Conservation (phyloP, 2,888 invertebrate species). For the Branchipolynoe longqiensis region DNA sequence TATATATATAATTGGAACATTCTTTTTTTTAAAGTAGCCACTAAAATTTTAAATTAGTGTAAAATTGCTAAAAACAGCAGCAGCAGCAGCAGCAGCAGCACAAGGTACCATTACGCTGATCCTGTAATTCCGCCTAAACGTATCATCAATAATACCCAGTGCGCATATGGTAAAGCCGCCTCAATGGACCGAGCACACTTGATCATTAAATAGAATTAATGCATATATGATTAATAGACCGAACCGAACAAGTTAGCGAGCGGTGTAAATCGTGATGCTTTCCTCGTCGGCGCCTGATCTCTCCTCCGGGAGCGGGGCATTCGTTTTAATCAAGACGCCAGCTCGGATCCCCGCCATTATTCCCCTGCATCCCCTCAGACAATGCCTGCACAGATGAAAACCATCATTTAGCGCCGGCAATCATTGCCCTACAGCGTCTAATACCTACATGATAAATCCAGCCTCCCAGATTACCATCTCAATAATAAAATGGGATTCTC, state of each 20-base stretch:
- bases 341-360: constrained; percentile 26
- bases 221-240: constrained; percentile 49
- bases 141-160: constrained; percentile 32
- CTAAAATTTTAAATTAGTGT: no score
- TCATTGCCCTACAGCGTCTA: constrained; percentile 31
- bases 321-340: constrained; percentile 11
- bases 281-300: constrained; percentile 28
- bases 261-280: constrained; percentile 40
- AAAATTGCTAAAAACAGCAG: no score
- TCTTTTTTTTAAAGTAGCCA: no score
- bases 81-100: background rate
- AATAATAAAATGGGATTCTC: constrained; percentile 43
- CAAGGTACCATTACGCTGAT: constrained; percentile 1
- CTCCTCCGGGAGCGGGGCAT: constrained; percentile 18
- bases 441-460: constrained; percentile 40
- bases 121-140: constrained; percentile 45
- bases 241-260: constrained; percentile 32
- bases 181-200: constrained; percentile 25
- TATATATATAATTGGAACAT: no score
- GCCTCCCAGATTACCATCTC: constrained; percentile 14
- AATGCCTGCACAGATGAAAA: constrained; percentile 40
- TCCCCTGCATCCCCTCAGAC: constrained; percentile 30
- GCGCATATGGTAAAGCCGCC: constrained; percentile 44
- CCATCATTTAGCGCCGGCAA: constrained; percentile 26
- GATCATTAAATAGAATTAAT: constrained; percentile 51